Percentiles rank a stretch among this genome's conserved stretches.
phyloP scores from a whole-genome alignment of 2,797 vertebrate genomes.

The Rhinophrynus dorsalis region DNA sequence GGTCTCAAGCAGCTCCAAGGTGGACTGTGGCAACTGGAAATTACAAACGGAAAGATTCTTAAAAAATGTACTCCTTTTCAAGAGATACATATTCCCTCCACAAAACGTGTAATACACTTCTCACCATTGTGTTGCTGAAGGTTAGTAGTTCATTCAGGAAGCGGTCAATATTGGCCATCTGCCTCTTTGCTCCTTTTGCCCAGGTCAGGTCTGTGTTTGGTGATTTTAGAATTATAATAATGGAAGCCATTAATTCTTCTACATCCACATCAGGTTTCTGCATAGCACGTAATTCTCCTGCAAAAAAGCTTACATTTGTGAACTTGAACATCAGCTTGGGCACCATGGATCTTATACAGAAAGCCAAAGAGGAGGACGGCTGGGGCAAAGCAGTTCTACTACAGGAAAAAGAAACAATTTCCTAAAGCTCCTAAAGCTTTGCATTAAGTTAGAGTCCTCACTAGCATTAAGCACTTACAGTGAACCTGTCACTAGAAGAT shows the following conservation, averaged over 20 bases:
- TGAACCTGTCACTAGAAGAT: too few relatives aligned
- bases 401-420: too few relatives aligned
- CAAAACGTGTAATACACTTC: not conserved
- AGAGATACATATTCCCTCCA: not conserved
- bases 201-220: constrained; percentile 35
- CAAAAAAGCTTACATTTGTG: too few relatives aligned
- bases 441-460: too few relatives aligned
- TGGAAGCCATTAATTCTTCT: constrained; percentile 43
- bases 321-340: too few relatives aligned
- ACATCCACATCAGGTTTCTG: constrained; percentile 41
- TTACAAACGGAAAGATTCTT: not conserved
- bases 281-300: constrained; percentile 43
- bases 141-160: constrained; percentile 39
- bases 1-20: constrained; percentile 35
- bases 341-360: too few relatives aligned
- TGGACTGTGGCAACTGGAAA: constrained; percentile 36
- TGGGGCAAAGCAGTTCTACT: too few relatives aligned
- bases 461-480: too few relatives aligned
- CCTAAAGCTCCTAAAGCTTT: too few relatives aligned
- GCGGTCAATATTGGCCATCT: constrained; percentile 43
- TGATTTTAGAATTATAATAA: constrained; percentile 46
- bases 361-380: too few relatives aligned
- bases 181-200: constrained; percentile 48
- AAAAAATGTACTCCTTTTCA: not conserved
- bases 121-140: constrained; percentile 31